Base-by-base conservation (phyloP, 2,888 invertebrate species). In the Heteromurus nitidus region DNA sequence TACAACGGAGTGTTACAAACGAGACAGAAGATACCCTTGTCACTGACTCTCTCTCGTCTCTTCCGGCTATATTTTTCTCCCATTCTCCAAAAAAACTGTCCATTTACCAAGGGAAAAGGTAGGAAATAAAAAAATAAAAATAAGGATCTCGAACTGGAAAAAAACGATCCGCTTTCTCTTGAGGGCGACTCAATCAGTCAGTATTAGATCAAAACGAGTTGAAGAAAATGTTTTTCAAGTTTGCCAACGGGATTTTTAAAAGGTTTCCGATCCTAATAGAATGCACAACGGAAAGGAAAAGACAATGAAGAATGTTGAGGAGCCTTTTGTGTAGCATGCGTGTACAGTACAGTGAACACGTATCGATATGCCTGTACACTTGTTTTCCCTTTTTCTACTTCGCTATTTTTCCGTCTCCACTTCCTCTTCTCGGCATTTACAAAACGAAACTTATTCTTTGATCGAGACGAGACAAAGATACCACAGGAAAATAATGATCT, bases 181-280 rank as follows among this genome's bases (percentile, higher is more conserved):
- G 68, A 68, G 76, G 76, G 76, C 60, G 60, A 76, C 58, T 76
- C 68, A 68, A 76, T 76, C 76, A 76, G 55, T 65, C 58, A 30
- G 60, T 31, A 58, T 68, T 68, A 31, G 42, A 60, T 67, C 31
- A 60, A 58, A 42, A 42, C 42, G 50, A 65, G 53, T 50, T 73
- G 28, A 50, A 55, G 22, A 53, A 24, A 28, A 53, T n/a, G 67
- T 36, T 67, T 58, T 55, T 47, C 31, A 65, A 50, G 9, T 70
- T 62, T 77, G 70, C 69, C 77, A 69, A n/a, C 26, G 77, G 64
- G 62, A 11, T 30, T 53, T 68, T 69, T 69, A 31, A 36, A 31
- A 60, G 53, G 28, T 68, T 68, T 76, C 58, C 30, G 7, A 55
- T 36, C 16, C 50, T 36, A 28, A 69, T 22, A 30, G 58, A 31